Conservation (phyloP, 2,888 invertebrate species). For the Nephrotoma guestfalica region DNA sequence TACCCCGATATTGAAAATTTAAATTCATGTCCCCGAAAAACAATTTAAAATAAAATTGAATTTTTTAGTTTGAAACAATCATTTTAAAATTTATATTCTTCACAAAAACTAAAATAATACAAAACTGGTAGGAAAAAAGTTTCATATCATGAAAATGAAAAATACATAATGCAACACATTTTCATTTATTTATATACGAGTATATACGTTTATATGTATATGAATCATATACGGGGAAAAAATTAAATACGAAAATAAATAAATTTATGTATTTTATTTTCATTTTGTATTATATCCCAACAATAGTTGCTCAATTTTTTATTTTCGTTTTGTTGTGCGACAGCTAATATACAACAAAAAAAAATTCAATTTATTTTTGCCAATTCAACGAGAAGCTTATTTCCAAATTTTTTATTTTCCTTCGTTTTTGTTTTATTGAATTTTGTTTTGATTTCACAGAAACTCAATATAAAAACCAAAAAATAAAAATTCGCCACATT, state of each 20-base stretch:
- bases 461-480: neutral
- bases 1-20: neutral
- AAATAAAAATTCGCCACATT: neutral
- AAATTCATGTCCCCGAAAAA: neutral
- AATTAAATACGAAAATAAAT: neutral
- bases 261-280: neutral
- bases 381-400: neutral
- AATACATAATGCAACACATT: neutral
- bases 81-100: neutral
- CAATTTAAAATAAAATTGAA: neutral
- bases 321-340: neutral
- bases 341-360: neutral
- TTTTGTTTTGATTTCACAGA: neutral
- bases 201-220: neutral
- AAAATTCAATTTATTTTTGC: neutral
- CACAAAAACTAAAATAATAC: neutral
- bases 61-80: neutral
- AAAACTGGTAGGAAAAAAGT: neutral
- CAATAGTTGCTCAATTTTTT: neutral
- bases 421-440: neutral
- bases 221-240: too few relatives aligned
- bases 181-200: neutral
- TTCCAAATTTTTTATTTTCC: neutral
- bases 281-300: neutral
- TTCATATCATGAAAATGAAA: neutral